Percentiles rank a stretch among this genome's conserved stretches.
Conservation (phyloP, 2,113 vertebrate species). For the Myocastor coypus region DNA sequence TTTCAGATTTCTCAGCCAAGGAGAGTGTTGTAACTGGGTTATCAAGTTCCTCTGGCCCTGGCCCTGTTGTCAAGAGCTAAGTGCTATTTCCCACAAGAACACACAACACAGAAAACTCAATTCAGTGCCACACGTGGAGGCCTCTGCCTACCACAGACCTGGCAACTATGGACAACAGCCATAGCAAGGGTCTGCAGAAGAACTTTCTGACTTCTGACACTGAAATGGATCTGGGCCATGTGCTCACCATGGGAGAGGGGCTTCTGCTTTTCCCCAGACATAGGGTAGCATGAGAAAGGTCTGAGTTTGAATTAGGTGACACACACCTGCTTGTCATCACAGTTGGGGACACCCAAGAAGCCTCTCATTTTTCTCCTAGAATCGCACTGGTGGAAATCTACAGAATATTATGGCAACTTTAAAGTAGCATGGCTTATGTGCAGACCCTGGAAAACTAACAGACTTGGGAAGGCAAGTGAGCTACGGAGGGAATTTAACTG, state of each 20-base stretch:
- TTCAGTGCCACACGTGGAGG: not conserved
- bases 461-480: conserved; percentile 20
- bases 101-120: not conserved
- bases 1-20: conserved; percentile 18
- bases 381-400: not conserved
- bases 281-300: not conserved
- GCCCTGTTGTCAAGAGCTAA: not conserved
- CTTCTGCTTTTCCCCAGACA: not conserved
- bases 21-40: not conserved
- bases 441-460: not conserved
- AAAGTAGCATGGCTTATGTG: not conserved
- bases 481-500: not conserved
- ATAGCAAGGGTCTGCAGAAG: not conserved
- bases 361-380: not conserved
- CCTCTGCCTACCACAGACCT: not conserved
- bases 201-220: not conserved
- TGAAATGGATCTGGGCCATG: not conserved
- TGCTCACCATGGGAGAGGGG: not conserved
- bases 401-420: not conserved
- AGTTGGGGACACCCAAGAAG: not conserved
- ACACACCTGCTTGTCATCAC: not conserved
- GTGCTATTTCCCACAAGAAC: not conserved
- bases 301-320: not conserved
- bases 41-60: not conserved
- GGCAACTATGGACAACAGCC: not conserved